Conservation (phyloP, 2,797 vertebrate genomes). For the Siniperca scherzeri region DNA sequence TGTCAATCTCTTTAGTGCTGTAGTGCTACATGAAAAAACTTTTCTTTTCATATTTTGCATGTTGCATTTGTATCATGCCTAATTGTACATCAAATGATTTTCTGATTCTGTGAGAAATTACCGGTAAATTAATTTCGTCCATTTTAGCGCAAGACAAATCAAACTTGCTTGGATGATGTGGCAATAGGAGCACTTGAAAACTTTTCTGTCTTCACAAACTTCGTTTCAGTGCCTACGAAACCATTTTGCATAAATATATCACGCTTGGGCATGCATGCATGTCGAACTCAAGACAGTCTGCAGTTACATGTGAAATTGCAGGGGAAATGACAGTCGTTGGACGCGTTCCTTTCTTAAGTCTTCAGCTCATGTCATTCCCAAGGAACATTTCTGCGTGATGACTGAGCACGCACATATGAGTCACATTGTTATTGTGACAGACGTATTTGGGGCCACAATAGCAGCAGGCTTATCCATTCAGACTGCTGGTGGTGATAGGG, state of each 20-base stretch:
- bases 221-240: constrained; percentile 66
- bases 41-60: neutral
- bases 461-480: constrained; percentile 44
- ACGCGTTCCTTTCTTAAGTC: neutral
- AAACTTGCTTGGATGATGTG: constrained; percentile 24
- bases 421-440: constrained; percentile 61
- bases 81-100: rapidly evolving
- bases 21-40: neutral
- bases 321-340: neutral
- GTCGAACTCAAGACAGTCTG: constrained; percentile 18
- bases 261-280: constrained; percentile 62
- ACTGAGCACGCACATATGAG: constrained; percentile 41
- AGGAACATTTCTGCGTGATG: constrained; percentile 1
- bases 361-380: neutral
- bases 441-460: constrained; percentile 51
- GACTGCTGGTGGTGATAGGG: constrained; percentile 5
- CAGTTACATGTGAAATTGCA: neutral
- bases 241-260: constrained; percentile 70
- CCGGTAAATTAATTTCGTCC: rapidly evolving
- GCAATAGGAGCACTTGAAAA: constrained; percentile 20
- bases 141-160: neutral
- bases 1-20: neutral
- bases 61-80: neutral
- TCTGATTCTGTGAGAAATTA: neutral
- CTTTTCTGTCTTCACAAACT: constrained; percentile 21